Percentiles rank a stretch among this genome's conserved stretches.
These are phyloP conservation scores for Nesoenas mayeri DNA, from an alignment of 2,113 vertebrate species.

Conservation along the genomic window DNA sequence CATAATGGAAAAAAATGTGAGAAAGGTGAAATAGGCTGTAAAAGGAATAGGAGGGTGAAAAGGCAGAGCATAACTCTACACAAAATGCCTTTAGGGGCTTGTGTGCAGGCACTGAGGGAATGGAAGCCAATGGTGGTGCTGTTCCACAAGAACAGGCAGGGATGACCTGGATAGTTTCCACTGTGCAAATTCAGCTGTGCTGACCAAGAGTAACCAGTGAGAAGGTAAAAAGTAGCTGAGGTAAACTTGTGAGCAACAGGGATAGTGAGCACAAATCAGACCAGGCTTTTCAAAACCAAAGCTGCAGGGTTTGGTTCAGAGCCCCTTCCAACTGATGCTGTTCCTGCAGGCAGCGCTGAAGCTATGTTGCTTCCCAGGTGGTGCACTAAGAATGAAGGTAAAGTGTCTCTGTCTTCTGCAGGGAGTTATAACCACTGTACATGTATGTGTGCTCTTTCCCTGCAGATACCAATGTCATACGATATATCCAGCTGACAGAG, in stretches of 20 bases:
- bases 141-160: neutral
- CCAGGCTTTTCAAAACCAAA: neutral
- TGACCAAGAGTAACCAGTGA: neutral
- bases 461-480: slow-evolving; percentile 96
- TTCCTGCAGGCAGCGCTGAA: neutral
- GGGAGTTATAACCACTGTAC: neutral
- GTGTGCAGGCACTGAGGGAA: neutral
- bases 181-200: neutral
- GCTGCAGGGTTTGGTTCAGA: neutral
- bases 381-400: neutral
- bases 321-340: neutral
- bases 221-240: neutral
- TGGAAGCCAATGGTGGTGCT: neutral
- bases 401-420: neutral
- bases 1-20: neutral
- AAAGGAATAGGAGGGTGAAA: neutral
- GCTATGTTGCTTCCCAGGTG: neutral
- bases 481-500: slow-evolving; percentile 98
- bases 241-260: neutral
- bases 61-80: neutral
- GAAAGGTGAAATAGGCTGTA: neutral
- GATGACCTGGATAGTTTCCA: neutral
- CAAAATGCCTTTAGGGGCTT: neutral
- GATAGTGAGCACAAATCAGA: neutral
- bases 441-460: slow-evolving; percentile 45